These are phyloP conservation scores for Cyphomyrus discorhynchus DNA, from an alignment of 2,113 vertebrate genomes.

Conservation along the genomic window DNA sequence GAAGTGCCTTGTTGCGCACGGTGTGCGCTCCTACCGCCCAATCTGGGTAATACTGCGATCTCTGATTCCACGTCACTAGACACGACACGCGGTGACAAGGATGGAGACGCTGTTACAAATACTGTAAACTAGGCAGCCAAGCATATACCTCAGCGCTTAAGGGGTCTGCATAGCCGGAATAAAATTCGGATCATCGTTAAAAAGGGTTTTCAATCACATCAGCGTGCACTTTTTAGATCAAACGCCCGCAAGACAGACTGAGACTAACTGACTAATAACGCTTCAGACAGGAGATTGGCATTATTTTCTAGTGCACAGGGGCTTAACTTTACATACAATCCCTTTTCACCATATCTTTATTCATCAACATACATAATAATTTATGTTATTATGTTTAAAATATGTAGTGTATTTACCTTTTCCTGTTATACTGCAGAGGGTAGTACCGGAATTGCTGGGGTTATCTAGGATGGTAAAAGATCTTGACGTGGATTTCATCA, in stretches of 20 bases:
- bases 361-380: not conserved
- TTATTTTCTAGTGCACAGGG: not conserved
- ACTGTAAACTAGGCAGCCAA: not conserved
- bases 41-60: not conserved
- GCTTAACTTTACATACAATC: not conserved
- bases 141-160: not conserved
- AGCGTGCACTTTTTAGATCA: not conserved
- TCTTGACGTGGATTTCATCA: not conserved
- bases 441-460: not conserved
- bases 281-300: not conserved
- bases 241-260: not conserved
- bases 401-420: not conserved
- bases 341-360: not conserved
- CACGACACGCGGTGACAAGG: not conserved
- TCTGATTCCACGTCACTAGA: not conserved
- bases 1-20: not conserved
- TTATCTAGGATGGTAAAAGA: not conserved
- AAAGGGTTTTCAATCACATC: not conserved
- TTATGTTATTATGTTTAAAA: not conserved
- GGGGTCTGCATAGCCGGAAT: not conserved
- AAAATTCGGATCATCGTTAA: not conserved
- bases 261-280: not conserved
- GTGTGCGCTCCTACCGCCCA: not conserved
- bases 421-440: not conserved
- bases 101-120: not conserved